Conservation (phyloP, 2,888 invertebrate genomes). For the Odiellus spinosus region DNA sequence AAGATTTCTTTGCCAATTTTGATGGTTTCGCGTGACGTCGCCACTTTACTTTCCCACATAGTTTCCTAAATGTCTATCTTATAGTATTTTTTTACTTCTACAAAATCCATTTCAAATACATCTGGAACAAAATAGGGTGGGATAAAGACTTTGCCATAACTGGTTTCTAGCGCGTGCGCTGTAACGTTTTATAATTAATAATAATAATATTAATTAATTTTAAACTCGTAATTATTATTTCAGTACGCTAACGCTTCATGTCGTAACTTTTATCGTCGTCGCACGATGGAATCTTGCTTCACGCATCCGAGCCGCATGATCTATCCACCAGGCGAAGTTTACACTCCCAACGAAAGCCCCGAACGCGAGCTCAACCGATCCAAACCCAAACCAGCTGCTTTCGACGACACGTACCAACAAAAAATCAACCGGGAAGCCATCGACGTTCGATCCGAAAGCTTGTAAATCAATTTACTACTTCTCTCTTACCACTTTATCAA, state of each 20-base stretch:
- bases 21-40: too few relatives aligned
- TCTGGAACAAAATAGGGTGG: too few relatives aligned
- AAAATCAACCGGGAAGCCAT: constrained; percentile 16
- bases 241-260: constrained; percentile 72
- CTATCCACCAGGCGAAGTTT: constrained; percentile 55
- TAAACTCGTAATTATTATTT: background rate
- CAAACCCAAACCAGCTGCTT: constrained; percentile 17
- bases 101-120: too few relatives aligned
- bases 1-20: too few relatives aligned
- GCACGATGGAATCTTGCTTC: constrained; percentile 65
- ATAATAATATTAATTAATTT: background rate
- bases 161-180: too few relatives aligned
- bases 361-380: constrained; percentile 17
- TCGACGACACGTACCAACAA: constrained; percentile 18
- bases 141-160: too few relatives aligned
- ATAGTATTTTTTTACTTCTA: too few relatives aligned
- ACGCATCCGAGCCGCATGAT: constrained; percentile 87
- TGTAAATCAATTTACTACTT: constrained; percentile 14
- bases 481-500: background rate
- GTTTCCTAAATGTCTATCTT: too few relatives aligned
- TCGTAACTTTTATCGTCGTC: constrained; percentile 66
- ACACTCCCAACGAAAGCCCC: constrained; percentile 24
- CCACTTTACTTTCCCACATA: too few relatives aligned
- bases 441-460: constrained; percentile 20
- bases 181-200: too few relatives aligned